Evolutionary conservation across 2,113 vertebrate species (phyloP).

Genomic region (Cisticola juncidis): DNA sequence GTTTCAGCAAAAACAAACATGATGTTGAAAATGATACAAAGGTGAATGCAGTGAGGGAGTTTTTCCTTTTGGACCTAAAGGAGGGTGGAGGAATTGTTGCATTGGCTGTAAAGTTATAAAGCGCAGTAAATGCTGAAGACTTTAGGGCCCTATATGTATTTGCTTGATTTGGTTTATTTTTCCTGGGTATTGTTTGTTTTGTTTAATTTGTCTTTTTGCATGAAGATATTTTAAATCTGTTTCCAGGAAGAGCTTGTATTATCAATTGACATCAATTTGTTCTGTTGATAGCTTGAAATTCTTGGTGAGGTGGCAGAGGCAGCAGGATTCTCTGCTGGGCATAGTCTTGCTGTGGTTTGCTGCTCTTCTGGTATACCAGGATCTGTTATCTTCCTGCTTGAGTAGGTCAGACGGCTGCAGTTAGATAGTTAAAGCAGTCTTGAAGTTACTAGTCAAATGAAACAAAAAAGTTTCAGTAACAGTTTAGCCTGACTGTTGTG

Average conservation of each 20-base stretch:
- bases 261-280: neutral
- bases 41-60: neutral
- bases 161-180: neutral
- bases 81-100: neutral
- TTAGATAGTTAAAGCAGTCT: neutral
- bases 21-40: neutral
- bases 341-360: neutral
- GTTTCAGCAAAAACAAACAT: neutral
- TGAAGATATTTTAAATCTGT: neutral
- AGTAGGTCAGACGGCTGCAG: neutral
- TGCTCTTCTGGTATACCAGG: neutral
- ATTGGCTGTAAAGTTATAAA: neutral
- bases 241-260: neutral
- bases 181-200: neutral
- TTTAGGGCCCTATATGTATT: neutral
- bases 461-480: neutral
- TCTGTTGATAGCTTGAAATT: neutral
- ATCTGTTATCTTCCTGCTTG: neutral
- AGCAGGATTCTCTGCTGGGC: neutral
- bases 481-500: neutral
- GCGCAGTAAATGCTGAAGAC: neutral
- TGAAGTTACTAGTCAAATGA: neutral
- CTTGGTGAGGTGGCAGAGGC: neutral
- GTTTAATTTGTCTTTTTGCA: neutral
- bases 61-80: neutral